Conservation (phyloP, 2,888 invertebrate species). For the Trilocha varians region DNA sequence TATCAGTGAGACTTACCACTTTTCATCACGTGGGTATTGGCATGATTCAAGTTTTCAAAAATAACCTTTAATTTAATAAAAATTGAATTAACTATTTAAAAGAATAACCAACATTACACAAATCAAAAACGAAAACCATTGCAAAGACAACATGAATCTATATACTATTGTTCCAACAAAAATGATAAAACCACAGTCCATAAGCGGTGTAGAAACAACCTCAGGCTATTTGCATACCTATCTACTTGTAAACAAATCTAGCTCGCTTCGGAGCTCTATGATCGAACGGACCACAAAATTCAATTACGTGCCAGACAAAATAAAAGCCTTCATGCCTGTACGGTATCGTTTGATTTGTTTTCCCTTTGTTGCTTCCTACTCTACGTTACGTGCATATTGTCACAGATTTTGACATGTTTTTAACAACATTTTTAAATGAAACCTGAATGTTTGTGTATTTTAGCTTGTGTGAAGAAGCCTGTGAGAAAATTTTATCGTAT, state of each 20-base stretch:
- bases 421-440: background rate
- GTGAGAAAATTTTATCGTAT: too few relatives aligned
- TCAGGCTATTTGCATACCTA: constrained; percentile 20
- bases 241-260: constrained; percentile 35
- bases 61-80: too few relatives aligned
- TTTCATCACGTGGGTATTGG: too few relatives aligned
- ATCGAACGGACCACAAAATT: constrained; percentile 59
- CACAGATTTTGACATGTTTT: constrained; percentile 19
- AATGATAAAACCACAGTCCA: constrained; percentile 9
- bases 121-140: too few relatives aligned
- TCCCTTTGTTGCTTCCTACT: constrained; percentile 42
- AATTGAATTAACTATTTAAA: too few relatives aligned
- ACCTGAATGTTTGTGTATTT: background rate
- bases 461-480: too few relatives aligned
- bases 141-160: too few relatives aligned
- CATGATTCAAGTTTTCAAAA: too few relatives aligned
- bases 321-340: constrained; percentile 51
- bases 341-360: constrained; percentile 62
- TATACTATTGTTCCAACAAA: constrained; percentile 26
- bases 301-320: constrained; percentile 66
- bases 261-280: constrained; percentile 31
- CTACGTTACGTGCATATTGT: constrained; percentile 28
- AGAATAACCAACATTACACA: too few relatives aligned
- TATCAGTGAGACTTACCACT: too few relatives aligned
- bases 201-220: constrained; percentile 18